Evolutionary conservation across 2,888 invertebrate genomes (phyloP).

Genomic region (Catocala nupta): DNA sequence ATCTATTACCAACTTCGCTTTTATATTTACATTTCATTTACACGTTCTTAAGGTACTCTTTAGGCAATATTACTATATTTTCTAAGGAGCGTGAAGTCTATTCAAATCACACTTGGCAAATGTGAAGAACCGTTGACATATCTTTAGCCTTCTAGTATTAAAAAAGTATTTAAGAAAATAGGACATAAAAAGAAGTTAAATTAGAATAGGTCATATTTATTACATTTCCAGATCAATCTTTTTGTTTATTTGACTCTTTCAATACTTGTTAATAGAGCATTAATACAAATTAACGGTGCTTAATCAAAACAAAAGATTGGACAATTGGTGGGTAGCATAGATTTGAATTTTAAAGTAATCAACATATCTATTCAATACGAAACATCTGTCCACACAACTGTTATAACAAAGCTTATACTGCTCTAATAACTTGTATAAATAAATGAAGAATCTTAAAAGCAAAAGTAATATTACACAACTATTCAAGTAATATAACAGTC

Average conservation of each 20-base stretch:
- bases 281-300: not conserved
- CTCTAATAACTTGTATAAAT: constrained; percentile 5
- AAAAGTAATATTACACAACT: constrained; percentile 44
- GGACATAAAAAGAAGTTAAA: too few species aligned
- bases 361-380: not conserved
- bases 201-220: too few species aligned
- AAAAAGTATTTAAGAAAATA: too few species aligned
- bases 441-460: constrained; percentile 23
- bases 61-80: too few species aligned
- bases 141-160: too few species aligned
- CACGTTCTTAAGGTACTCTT: too few species aligned
- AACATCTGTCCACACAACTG: constrained; percentile 10
- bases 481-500: constrained; percentile 17
- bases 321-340: not conserved
- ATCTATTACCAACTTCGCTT: constrained; percentile 32
- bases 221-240: too few species aligned
- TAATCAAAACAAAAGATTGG: not conserved
- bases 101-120: too few species aligned
- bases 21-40: constrained; percentile 20
- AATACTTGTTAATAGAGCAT: not conserved
- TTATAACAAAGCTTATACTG: not conserved
- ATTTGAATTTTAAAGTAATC: constrained; percentile 2
- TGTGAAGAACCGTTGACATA: too few species aligned
- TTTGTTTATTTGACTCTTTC: too few species aligned
- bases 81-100: too few species aligned